These are phyloP conservation scores for Chloebia gouldiae DNA, from an alignment of 2,113 vertebrate genomes.

Conservation along the genomic window DNA sequence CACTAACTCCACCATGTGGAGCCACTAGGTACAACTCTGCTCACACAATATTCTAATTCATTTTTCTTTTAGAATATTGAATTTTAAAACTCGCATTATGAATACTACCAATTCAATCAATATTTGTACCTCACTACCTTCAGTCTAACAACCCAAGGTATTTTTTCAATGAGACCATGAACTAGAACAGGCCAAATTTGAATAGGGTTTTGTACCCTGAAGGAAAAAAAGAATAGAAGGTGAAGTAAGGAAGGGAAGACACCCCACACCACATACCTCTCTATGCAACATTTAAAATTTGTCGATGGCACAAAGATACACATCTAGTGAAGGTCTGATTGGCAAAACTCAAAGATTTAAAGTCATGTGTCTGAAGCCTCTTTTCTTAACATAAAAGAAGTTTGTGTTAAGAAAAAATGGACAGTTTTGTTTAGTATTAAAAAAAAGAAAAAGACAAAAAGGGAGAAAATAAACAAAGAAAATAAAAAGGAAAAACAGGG, in stretches of 20 bases:
- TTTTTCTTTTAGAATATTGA: not conserved
- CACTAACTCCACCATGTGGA: slow-evolving; percentile 66
- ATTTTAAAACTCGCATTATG: not conserved
- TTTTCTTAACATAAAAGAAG: not conserved
- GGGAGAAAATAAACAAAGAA: too few species aligned
- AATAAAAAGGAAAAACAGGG: not conserved
- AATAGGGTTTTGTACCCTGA: not conserved
- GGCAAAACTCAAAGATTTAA: not conserved
- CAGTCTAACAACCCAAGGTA: not conserved
- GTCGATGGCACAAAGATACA: not conserved
- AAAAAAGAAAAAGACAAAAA: too few species aligned
- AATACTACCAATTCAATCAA: not conserved
- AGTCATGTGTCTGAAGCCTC: not conserved
- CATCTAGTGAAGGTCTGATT: not conserved
- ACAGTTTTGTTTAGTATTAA: not conserved
- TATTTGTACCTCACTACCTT: not conserved
- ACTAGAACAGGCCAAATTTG: not conserved
- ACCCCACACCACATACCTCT: rapidly evolving
- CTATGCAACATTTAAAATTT: not conserved
- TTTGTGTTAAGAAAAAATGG: too few species aligned
- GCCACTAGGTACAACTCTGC: not conserved
- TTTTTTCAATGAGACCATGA: not conserved
- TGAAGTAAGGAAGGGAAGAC: not conserved
- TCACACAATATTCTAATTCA: not conserved
- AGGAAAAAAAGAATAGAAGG: not conserved